These are phyloP conservation scores for Trachurus trachurus DNA, from an alignment of 2,797 vertebrate species.

Conservation along the genomic window DNA sequence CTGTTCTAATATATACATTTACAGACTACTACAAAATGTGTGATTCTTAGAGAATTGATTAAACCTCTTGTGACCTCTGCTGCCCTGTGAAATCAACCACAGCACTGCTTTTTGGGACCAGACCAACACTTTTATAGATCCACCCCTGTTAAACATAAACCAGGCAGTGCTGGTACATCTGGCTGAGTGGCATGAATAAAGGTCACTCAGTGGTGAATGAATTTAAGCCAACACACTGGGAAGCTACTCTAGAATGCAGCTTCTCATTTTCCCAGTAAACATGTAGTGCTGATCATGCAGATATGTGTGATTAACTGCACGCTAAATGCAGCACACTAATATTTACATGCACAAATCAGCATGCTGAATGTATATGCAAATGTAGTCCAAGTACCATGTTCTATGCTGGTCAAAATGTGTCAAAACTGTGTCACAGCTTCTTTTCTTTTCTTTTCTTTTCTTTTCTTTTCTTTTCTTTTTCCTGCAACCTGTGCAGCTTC, in stretches of 20 bases:
- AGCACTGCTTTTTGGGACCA: neutral
- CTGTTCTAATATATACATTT: neutral
- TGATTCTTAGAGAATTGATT: neutral
- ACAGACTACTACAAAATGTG: neutral
- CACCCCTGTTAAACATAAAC: conserved; percentile 54
- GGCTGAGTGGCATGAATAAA: conserved; percentile 24
- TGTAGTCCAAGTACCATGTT: no score
- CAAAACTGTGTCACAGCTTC: no score
- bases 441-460: no score
- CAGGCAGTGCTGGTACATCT: conserved; percentile 9
- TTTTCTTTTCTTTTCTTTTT: no score
- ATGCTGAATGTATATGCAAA: no score
- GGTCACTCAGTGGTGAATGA: conserved; percentile 21
- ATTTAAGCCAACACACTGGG: conserved; percentile 6
- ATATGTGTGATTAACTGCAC: conserved; percentile 20
- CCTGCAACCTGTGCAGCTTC: no score
- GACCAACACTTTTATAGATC: conserved; percentile 28
- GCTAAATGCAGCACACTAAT: neutral
- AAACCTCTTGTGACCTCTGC: neutral
- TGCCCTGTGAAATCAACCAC: neutral
- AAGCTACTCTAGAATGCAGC: neutral
- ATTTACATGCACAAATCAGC: neutral
- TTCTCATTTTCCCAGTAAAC: neutral
- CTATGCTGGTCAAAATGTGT: no score
- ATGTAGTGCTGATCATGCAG: conserved; percentile 2